A percentile compares a stretch with the other conserved stretches of the same genome.
phyloP scores from a whole-genome alignment of 1,140 invertebrate species.

The Adoxophyes honmai region DNA sequence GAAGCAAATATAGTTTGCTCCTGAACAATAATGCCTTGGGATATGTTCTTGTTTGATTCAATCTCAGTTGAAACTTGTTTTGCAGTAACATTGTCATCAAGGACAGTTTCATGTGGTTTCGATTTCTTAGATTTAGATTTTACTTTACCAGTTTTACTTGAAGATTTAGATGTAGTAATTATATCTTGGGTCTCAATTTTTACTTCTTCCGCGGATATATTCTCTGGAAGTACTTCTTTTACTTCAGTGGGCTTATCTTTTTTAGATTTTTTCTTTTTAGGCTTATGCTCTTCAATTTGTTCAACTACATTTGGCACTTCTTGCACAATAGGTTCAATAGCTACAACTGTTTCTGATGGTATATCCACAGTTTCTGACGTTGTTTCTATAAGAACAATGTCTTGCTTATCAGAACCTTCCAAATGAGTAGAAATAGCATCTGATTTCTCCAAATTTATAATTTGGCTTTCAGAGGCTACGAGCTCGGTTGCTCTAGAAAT shows the following conservation, averaged over 20 bases:
- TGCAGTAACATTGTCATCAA: neutral
- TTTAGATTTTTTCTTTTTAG: neutral
- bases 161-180: neutral
- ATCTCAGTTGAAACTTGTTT: neutral
- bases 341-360: neutral
- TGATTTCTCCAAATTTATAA: neutral
- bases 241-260: neutral
- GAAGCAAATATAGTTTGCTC: neutral
- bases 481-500: too few relatives aligned
- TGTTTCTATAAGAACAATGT: too few relatives aligned
- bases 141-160: neutral
- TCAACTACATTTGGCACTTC: neutral
- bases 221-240: neutral
- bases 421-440: neutral
- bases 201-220: neutral
- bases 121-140: slow-evolving; percentile 3
- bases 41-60: neutral
- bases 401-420: too few relatives aligned
- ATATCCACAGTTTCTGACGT: too few relatives aligned
- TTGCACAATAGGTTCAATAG: neutral
- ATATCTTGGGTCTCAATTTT: neutral
- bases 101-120: neutral
- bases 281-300: neutral
- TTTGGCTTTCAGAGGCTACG: neutral
- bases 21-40: neutral